Conservation (phyloP, 2,797 vertebrate genomes). For the Brachyalestes nurse region DNA sequence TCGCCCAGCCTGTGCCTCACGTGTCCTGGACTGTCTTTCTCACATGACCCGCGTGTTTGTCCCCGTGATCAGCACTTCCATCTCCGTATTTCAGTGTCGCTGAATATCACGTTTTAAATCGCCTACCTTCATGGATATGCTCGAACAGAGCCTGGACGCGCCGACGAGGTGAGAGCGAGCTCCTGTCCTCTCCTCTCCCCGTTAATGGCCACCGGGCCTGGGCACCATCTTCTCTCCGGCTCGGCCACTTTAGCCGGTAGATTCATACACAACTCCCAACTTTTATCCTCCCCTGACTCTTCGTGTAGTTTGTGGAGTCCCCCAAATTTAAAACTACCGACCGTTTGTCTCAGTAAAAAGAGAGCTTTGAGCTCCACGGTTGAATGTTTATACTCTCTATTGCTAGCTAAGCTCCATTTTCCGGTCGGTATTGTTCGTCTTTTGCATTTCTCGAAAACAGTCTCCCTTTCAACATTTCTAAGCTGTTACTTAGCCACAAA, state of each 20-base stretch:
- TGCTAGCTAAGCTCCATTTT: not conserved
- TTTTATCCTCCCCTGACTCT: slow-evolving; percentile 12
- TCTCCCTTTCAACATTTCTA: not conserved
- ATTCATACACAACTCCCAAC: slow-evolving; percentile 33
- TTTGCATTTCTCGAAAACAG: not conserved
- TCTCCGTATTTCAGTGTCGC: slow-evolving; percentile 76
- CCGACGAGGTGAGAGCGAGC: slow-evolving; percentile 84
- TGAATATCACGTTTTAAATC: slow-evolving; percentile 73
- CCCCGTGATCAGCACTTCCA: slow-evolving; percentile 92
- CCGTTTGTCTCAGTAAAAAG: not conserved
- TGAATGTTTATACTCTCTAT: not conserved
- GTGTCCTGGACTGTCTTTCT: slow-evolving; percentile 85
- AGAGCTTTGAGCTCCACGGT: not conserved
- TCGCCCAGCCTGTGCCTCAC: slow-evolving; percentile 82
- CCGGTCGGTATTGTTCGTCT: not conserved
- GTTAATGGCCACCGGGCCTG: slow-evolving; percentile 66
- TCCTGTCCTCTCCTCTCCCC: slow-evolving; percentile 55
- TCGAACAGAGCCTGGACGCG: slow-evolving; percentile 91
- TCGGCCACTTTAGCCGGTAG: slow-evolving; percentile 3
- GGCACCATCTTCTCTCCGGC: slow-evolving; percentile 50
- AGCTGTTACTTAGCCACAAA: too few species aligned
- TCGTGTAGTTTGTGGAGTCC: slow-evolving; percentile 31
- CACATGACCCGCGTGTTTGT: slow-evolving; percentile 98
- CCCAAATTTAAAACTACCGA: not conserved
- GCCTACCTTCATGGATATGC: slow-evolving; percentile 86